phyloP scores from a whole-genome alignment of 2,797 vertebrate species.

The Hybognathus amarus region DNA sequence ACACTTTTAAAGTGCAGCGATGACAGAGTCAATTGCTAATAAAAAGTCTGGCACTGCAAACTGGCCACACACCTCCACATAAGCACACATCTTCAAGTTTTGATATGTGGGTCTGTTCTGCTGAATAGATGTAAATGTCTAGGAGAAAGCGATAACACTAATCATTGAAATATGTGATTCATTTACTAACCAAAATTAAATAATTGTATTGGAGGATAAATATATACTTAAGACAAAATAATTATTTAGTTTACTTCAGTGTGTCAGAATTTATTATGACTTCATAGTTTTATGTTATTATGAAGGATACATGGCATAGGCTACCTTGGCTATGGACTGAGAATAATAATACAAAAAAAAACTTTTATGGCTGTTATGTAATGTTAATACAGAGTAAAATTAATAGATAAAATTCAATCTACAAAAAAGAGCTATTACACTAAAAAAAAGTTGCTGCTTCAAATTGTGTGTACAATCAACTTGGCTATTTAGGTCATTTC shows the following conservation, averaged over 20 bases:
- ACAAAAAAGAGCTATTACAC: neutral
- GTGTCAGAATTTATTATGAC: neutral
- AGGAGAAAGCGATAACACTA: neutral
- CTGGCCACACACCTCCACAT: constrained; percentile 6
- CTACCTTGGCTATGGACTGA: neutral
- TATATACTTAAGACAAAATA: neutral
- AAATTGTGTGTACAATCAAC: too few relatives aligned
- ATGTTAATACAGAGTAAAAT: neutral
- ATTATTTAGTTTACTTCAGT: neutral
- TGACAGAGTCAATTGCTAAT: constrained; percentile 9
- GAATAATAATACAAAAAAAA: neutral
- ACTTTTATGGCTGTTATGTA: neutral
- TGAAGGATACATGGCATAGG: neutral
- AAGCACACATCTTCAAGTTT: neutral
- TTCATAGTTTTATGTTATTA: neutral
- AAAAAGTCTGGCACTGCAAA: constrained; percentile 13
- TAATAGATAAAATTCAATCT: neutral
- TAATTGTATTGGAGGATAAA: neutral
- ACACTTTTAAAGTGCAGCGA: neutral
- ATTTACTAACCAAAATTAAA: neutral
- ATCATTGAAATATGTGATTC: neutral
- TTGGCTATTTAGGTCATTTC: too few relatives aligned
- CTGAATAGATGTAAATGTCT: neutral
- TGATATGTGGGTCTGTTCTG: neutral
- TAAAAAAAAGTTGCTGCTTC: too few relatives aligned